Evolutionary conservation across 2,113 vertebrate genomes (phyloP).

Genomic region (Aptenodytes forsteri): DNA sequence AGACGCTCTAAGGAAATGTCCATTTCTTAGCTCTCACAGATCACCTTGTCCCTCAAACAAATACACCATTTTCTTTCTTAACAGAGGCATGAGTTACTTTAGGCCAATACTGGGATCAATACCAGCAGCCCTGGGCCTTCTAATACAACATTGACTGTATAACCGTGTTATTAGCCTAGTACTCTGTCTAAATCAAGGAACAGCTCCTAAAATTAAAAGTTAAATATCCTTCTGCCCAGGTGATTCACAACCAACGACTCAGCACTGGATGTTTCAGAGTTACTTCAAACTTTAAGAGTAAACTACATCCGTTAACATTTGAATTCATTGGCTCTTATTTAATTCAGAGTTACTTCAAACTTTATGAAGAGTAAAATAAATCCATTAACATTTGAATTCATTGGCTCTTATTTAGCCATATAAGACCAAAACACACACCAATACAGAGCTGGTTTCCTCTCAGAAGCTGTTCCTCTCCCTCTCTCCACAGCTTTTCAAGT

Average conservation of each 20-base stretch:
- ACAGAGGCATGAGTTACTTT: background rate
- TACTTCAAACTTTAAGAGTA: background rate
- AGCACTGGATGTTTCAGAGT: background rate
- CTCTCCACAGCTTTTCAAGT: background rate
- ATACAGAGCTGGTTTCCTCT: background rate
- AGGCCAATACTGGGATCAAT: background rate
- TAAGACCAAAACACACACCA: background rate
- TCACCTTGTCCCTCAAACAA: slow-evolving; percentile 4
- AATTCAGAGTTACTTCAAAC: background rate
- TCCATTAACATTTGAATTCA: background rate
- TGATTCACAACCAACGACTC: background rate
- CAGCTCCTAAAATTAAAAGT: background rate
- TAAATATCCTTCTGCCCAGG: background rate
- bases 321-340: background rate
- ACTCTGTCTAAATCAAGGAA: background rate
- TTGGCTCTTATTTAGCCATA: background rate
- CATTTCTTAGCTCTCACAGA: background rate
- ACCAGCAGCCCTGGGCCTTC: background rate
- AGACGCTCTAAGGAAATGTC: background rate
- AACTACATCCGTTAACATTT: background rate
- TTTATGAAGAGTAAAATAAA: background rate
- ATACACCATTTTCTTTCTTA: background rate
- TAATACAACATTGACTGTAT: background rate
- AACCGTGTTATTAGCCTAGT: background rate
- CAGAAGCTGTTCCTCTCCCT: background rate